phyloP scores from a whole-genome alignment of 1,140 invertebrate species.

The Achroia grisella region DNA sequence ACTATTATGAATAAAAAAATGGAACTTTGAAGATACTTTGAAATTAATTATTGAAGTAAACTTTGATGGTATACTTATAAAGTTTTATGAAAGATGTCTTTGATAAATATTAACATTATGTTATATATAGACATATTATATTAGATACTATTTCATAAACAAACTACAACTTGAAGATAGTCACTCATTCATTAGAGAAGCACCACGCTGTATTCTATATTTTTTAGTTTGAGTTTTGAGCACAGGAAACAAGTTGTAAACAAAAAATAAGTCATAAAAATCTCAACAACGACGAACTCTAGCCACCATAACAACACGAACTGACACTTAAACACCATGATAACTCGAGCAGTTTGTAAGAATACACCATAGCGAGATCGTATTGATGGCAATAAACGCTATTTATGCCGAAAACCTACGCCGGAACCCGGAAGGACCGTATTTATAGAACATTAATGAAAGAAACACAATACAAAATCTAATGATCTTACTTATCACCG shows the following conservation, averaged over 20 bases:
- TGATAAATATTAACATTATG: too few species aligned
- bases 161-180: too few species aligned
- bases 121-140: too few species aligned
- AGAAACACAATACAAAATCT: constrained; percentile 46
- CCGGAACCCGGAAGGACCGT: constrained; percentile 44
- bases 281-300: constrained; percentile 19
- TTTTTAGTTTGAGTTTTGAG: constrained; percentile 14
- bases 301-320: constrained; percentile 4
- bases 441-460: constrained; percentile 51
- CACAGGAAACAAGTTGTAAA: constrained; percentile 61
- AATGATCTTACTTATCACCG: constrained; percentile 44
- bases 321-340: constrained; percentile 6
- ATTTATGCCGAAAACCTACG: constrained; percentile 34
- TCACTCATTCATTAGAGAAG: too few species aligned
- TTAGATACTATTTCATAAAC: too few species aligned
- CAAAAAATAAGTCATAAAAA: constrained; percentile 44
- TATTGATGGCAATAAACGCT: constrained; percentile 37
- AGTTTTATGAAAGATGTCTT: too few species aligned
- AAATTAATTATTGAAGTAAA: too few species aligned
- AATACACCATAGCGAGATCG: constrained; percentile 9
- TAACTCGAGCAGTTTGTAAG: constrained; percentile 13
- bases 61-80: too few species aligned
- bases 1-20: too few species aligned
- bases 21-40: too few species aligned
- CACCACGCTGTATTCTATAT: too few species aligned